Evolutionary conservation across 2,113 vertebrate species (phyloP).

Genomic region (Rhinolophus ferrumequinum): DNA sequence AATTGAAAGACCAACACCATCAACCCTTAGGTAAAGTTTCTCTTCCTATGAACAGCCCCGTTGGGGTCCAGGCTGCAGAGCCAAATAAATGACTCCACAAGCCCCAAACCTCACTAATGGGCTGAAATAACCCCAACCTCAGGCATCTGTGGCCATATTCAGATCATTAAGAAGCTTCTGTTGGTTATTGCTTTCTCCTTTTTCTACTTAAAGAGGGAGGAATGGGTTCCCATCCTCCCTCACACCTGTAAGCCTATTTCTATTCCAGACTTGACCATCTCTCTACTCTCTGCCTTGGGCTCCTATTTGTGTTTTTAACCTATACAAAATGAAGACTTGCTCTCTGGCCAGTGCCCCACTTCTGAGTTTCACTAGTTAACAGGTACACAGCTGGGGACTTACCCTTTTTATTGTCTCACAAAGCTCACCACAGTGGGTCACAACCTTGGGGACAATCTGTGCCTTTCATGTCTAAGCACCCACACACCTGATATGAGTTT

Average conservation of each 20-base stretch:
- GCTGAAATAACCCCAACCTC: conserved; percentile 52
- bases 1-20: conserved; percentile 65
- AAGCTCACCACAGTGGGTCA: conserved; percentile 24
- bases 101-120: conserved; percentile 66
- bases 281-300: not conserved
- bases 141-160: conserved; percentile 28
- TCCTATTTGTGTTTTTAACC: not conserved
- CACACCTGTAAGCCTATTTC: not conserved
- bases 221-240: not conserved
- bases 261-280: not conserved
- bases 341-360: not conserved
- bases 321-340: conserved; percentile 38
- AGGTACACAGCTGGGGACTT: not conserved
- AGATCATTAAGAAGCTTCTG: conserved; percentile 57
- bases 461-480: conserved; percentile 28
- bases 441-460: conserved; percentile 39
- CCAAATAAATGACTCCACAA: conserved; percentile 63
- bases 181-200: conserved; percentile 40
- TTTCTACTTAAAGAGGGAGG: not conserved
- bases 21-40: conserved; percentile 45
- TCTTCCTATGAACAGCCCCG: conserved; percentile 58
- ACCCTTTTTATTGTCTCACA: conserved; percentile 26
- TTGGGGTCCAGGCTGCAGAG: conserved; percentile 39
- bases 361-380: conserved; percentile 41
- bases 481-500: not conserved